phyloP scores from a whole-genome alignment of 2,113 vertebrate genomes.

The Phocoena phocoena region DNA sequence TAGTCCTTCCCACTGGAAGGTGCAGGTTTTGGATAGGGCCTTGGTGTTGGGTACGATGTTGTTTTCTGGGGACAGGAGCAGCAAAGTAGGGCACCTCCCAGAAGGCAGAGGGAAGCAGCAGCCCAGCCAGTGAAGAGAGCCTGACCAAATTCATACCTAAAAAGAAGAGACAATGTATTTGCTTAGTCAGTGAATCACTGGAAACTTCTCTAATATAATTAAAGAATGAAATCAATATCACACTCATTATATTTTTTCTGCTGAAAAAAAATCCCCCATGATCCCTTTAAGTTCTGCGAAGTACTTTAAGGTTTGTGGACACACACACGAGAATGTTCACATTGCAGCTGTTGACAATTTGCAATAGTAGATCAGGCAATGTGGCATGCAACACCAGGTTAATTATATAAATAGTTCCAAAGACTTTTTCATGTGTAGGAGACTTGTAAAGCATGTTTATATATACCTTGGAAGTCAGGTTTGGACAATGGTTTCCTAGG shows the following conservation, averaged over 20 bases:
- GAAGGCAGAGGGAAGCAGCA: slow-evolving; percentile 87
- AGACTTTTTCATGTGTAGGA: background rate
- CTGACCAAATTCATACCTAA: slow-evolving; percentile 92
- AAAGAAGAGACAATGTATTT: background rate
- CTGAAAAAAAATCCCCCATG: background rate
- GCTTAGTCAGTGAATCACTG: background rate
- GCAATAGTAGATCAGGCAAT: slow-evolving; percentile 5
- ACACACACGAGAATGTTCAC: background rate
- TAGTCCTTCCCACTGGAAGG: slow-evolving; percentile 89
- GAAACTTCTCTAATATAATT: background rate
- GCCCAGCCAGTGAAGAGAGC: slow-evolving; percentile 93
- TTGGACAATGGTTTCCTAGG: background rate
- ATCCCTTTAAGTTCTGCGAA: background rate
- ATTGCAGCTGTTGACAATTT: background rate
- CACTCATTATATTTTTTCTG: background rate
- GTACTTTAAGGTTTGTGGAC: background rate
- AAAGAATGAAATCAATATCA: background rate
- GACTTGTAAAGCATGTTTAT: background rate
- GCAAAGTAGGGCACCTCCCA: slow-evolving; percentile 90
- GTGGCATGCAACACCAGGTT: background rate
- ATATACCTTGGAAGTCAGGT: background rate
- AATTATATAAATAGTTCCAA: slow-evolving; percentile 42
- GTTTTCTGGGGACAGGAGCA: slow-evolving; percentile 85
- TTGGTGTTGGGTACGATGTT: slow-evolving; percentile 82
- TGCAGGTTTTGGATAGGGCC: slow-evolving; percentile 83